Percentiles rank a stretch among this genome's conserved stretches.
Evolutionary conservation across 2,888 invertebrate species (phyloP).

Genomic region (Chaitophorus viminalis): DNA sequence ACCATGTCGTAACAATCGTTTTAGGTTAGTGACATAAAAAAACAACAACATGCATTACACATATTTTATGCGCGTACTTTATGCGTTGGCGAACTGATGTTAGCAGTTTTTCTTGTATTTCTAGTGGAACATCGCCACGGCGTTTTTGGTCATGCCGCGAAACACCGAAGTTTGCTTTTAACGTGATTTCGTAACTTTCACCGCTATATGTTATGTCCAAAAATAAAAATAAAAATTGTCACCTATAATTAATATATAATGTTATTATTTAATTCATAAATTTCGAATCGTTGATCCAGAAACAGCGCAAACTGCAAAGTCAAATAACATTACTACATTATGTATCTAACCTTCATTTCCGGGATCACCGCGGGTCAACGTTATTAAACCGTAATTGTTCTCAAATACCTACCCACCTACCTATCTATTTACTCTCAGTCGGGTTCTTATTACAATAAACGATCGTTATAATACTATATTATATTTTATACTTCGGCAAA

Average conservation of each 20-base stretch:
- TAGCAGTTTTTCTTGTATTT: slow-evolving; percentile 25
- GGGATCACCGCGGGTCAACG: slow-evolving; percentile 1
- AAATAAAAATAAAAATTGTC: not conserved
- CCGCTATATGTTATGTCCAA: not conserved
- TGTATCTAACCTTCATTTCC: slow-evolving; percentile 18
- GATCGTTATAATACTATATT: not conserved
- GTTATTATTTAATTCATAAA: not conserved
- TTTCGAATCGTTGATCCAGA: not conserved
- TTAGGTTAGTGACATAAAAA: slow-evolving; percentile 26
- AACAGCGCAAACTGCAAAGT: not conserved
- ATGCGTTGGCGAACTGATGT: not conserved
- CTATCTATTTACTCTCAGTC: no score
- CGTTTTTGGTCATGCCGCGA: not conserved
- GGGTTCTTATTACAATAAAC: not conserved
- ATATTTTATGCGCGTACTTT: not conserved
- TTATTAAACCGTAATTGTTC: slow-evolving; percentile 11
- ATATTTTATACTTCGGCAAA: not conserved
- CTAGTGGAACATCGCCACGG: not conserved
- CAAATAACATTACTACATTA: no score
- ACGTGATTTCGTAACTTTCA: not conserved
- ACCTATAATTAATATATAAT: not conserved
- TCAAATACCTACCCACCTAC: not conserved
- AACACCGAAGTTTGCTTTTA: not conserved
- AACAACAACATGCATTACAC: not conserved
- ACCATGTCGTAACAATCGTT: slow-evolving; percentile 19